These are phyloP conservation scores for Lampris megalopsis DNA, from an alignment of 2,113 vertebrate genomes.

Conservation along the genomic window DNA sequence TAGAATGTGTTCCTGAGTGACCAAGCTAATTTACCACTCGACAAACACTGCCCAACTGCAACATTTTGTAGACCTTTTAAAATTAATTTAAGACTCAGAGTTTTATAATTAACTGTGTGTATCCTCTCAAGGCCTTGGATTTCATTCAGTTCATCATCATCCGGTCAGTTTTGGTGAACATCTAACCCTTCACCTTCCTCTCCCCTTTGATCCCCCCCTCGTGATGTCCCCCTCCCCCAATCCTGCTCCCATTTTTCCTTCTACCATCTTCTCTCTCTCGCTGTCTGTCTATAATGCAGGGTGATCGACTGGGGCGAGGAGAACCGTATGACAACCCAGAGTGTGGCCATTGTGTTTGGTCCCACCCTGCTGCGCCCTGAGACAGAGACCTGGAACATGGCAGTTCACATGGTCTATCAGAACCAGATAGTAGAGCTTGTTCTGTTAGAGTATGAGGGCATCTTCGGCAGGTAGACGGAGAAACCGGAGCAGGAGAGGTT, in stretches of 20 bases:
- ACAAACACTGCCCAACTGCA: too few species aligned
- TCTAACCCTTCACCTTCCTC: too few species aligned
- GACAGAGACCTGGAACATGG: conserved; percentile 93
- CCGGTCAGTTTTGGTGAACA: too few species aligned
- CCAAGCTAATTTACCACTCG: too few species aligned
- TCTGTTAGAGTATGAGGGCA: conserved; percentile 88
- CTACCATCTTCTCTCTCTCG: conserved; percentile 13
- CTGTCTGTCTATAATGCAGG: conserved; percentile 67
- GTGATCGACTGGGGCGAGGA: conserved; percentile 92
- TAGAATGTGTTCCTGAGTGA: too few species aligned
- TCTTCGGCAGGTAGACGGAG: conserved; percentile 86
- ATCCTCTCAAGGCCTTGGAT: too few species aligned
- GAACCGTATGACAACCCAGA: conserved; percentile 96
- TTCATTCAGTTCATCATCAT: too few species aligned
- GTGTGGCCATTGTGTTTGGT: conserved; percentile 95
- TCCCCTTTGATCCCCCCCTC: too few species aligned
- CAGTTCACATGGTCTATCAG: conserved; percentile 95
- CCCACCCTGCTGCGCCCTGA: conserved; percentile 95
- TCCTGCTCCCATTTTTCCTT: background rate
- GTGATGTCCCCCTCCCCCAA: too few species aligned
- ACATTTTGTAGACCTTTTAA: too few species aligned
- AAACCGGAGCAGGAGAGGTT: conserved; percentile 19
- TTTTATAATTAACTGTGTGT: too few species aligned
- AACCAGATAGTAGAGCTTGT: conserved; percentile 98
- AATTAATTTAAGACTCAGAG: too few species aligned